A percentile compares a stretch with the other conserved stretches of the same genome.
phyloP scores from a whole-genome alignment of 92 coral and sea anemone genomes.

The Umimayanthus kanabou region DNA sequence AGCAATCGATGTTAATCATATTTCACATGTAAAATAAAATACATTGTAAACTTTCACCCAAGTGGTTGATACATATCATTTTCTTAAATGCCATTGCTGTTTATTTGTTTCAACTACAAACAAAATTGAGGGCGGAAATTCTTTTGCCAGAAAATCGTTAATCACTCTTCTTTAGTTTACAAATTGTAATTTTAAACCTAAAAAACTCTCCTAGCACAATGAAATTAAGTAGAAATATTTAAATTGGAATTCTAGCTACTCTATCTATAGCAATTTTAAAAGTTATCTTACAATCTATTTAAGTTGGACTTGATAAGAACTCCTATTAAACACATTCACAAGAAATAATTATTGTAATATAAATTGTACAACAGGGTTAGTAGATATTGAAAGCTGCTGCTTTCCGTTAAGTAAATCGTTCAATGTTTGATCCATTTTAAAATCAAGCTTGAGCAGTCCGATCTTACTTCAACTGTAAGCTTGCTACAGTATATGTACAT shows the following conservation, averaged over 20 bases:
- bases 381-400: neutral
- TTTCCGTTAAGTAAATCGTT: neutral
- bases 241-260: conserved; percentile 5
- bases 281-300: neutral
- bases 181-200: neutral
- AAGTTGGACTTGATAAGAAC: no score
- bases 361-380: neutral
- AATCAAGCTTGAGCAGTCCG: neutral
- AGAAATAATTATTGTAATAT: neutral
- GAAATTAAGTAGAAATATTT: neutral
- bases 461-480: neutral
- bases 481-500: neutral
- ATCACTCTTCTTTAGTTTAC: neutral
- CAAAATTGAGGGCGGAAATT: neutral
- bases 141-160: no score
- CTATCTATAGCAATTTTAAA: neutral
- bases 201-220: neutral
- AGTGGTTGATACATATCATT: no score
- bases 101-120: neutral
- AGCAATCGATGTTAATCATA: neutral
- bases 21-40: neutral
- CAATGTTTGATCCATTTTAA: no score
- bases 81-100: neutral
- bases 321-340: neutral
- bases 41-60: neutral